These are phyloP conservation scores for Eira barbara DNA, from an alignment of 2,113 vertebrate species.

Conservation along the genomic window DNA sequence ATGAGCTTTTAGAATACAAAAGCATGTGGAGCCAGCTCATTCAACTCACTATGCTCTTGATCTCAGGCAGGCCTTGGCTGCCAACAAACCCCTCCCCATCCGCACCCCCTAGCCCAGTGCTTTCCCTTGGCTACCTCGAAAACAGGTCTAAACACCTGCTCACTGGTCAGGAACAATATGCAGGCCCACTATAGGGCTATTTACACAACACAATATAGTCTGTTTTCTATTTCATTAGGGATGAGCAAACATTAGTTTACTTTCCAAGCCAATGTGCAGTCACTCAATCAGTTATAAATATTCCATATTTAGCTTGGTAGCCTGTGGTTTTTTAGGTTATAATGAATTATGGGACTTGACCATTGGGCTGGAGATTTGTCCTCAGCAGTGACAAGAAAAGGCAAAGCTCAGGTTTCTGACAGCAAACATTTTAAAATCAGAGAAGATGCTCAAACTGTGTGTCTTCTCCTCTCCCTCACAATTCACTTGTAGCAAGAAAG, in stretches of 20 bases:
- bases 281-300: neutral
- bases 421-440: neutral
- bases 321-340: neutral
- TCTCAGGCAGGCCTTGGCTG: neutral
- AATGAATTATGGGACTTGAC: neutral
- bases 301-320: neutral
- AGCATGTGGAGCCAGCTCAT: neutral
- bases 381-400: neutral
- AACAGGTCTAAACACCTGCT: slow-evolving; percentile 39
- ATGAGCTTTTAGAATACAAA: slow-evolving; percentile 33
- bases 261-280: neutral
- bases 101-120: neutral
- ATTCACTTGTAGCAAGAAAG: neutral
- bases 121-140: slow-evolving; percentile 15
- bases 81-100: neutral
- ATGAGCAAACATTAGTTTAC: neutral
- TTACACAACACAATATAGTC: neutral
- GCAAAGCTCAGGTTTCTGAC: neutral
- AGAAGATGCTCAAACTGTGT: neutral
- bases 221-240: neutral
- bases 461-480: neutral
- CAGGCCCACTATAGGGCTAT: neutral
- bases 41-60: neutral
- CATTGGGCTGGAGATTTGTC: neutral
- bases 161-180: neutral